Base-by-base conservation (phyloP, 35 echinoderm and acorn worm genomes). In the Heliocidaris tuberculata region DNA sequence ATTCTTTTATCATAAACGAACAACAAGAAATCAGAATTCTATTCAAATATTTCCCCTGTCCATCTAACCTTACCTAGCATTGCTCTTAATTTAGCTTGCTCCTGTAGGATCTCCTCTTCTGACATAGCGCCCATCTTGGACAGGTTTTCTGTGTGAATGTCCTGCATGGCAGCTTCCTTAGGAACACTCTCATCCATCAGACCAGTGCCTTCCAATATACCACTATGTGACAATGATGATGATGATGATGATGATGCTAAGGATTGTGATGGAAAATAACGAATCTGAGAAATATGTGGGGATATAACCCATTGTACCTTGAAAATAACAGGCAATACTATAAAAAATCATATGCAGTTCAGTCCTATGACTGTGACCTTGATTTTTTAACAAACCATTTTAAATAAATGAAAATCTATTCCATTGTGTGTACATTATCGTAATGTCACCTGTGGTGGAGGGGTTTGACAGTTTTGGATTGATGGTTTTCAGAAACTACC, bases 31-130 rank as follows among this genome's bases (percentile, higher is more conserved):
- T 56, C 15, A 15, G 52, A 24, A 78, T 5, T 0, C 21, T 5
- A 78, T 78, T 56, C 19, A 78, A 78, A 3, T 24, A 78, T n/a
- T 35, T 85, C n/a, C 15, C 31, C 85, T 24, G 31, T 32, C 87
- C 24, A 17, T 89, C 30, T 48, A 42, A 21, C 47, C 86, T 94
- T 94, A 99, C 98, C 98, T 17, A 99, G 85, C 96, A 97, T 97
- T 71, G 92, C 88, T 92, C 93, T 97, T n/a, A 99, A 88, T 95
- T 96, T 99, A 11, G 89, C 93, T 95, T 99, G 98, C 93, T 99
- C 98, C 71, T 85, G 32, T 48, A 99, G 93, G n/a, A 99, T 99
- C 85, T 99, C 98, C 85, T 95, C 95, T 59, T 99, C 98, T 17
- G 96, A 96, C 98, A 99, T 97, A 16, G 70, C 60, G 13, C 94